Base-by-base conservation (phyloP, 2,888 invertebrate species). In the Exocentrus adspersus region DNA sequence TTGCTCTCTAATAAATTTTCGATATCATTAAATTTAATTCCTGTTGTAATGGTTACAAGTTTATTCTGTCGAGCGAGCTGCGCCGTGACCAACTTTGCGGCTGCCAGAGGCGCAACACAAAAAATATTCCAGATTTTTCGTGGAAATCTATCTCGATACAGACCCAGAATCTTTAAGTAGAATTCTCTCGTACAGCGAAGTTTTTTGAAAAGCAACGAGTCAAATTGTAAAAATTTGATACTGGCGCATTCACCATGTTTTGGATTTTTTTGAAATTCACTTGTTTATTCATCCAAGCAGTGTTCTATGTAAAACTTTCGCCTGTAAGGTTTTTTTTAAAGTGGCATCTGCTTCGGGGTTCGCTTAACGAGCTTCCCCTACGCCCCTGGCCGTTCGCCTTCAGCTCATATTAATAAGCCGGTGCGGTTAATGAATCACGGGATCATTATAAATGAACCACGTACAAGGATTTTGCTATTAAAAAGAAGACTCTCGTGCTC, bases 401-500 rank as follows among this genome's bases (percentile, higher is more conserved):
- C 72, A 73, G 75, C 77, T 72, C 74, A 72, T 77, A 78, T 79
- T 80, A 80, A 80, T 79, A 79, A 79, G 78, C 78, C 74, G 74
- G 72, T 74, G 76, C 70, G 75, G 77, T 79, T 79, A 79, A 80
- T 79, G 79, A 80, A 80, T 79, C 78, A 75, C 78, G 74, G 75
- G 79, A 79, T 80, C 79, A 79, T 80, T 79, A 79, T 79, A 79
- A 78, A 75, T 77, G 74, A 73, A 74, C 75, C 73, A 74, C 72
- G 75, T 72, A 75, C 74, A 75, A 77, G 74, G 71, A 74, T 70
- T 71, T 67, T 69, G 71, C 73, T 74, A 75, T 77, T 77, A 78
- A 78, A 77, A 78, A 76, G 77, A 70, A 75, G 73, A 75, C 72
- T 75, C 75, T 76, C 74, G 72, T 72, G 72, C 74, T 76, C 73